A percentile compares a stretch with the other conserved stretches of the same genome.
These are phyloP conservation scores for Trachymyrmex septentrionalis DNA, from an alignment of 1,140 invertebrate species.

Conservation along the genomic window DNA sequence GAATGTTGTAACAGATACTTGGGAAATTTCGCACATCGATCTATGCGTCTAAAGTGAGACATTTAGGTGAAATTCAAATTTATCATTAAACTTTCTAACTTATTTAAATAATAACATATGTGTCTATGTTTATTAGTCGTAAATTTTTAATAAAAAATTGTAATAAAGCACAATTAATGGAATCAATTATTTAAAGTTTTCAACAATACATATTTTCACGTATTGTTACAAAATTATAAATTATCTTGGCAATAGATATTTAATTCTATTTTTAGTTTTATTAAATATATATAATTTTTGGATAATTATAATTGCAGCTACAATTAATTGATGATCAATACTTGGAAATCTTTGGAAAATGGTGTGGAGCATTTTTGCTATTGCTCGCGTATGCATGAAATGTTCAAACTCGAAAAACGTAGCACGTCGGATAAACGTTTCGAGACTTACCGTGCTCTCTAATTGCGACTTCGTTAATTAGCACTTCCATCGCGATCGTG, in stretches of 20 bases:
- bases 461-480: conserved; percentile 68
- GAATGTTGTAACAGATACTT: conserved; percentile 52
- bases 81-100: background rate
- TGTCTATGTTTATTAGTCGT: background rate
- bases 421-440: conserved; percentile 34
- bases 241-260: background rate
- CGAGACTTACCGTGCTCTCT: conserved; percentile 52
- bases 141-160: background rate
- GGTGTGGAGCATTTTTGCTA: background rate
- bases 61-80: conserved; percentile 6
- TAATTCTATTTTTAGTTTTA: background rate
- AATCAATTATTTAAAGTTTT: conserved; percentile 6
- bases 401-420: conserved; percentile 11
- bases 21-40: conserved; percentile 30
- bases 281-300: background rate
- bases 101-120: background rate
- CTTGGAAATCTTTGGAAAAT: background rate
- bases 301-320: background rate
- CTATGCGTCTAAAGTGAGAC: background rate
- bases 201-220: background rate
- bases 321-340: background rate
- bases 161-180: background rate
- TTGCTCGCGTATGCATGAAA: background rate
- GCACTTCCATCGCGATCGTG: conserved; percentile 50
- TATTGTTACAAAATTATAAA: background rate